phyloP scores from a whole-genome alignment of 2,797 vertebrate species.

The Typhlichthys eigenmanni region DNA sequence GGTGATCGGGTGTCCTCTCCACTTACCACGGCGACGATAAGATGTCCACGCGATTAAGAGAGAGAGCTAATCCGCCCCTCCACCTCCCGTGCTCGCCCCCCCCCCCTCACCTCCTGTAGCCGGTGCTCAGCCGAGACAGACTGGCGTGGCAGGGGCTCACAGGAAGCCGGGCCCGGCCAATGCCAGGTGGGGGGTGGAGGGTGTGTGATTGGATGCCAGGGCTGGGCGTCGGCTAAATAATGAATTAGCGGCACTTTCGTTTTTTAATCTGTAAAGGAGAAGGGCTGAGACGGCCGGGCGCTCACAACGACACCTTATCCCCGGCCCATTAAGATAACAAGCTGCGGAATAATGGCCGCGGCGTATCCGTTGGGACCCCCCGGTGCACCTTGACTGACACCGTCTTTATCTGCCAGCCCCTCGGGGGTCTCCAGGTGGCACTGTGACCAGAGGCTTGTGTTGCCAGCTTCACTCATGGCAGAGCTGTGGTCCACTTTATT shows the following conservation, averaged over 20 bases:
- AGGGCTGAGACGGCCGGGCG: constrained; percentile 64
- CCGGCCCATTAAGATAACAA: constrained; percentile 91
- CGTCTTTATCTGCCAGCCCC: too few relatives aligned
- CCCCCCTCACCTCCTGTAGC: constrained; percentile 74
- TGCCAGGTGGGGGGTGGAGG: constrained; percentile 48
- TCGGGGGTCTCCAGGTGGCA: too few relatives aligned
- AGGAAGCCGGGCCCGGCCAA: constrained; percentile 23
- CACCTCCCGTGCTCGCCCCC: not conserved
- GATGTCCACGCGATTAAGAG: constrained; percentile 90
- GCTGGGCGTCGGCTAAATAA: constrained; percentile 75
- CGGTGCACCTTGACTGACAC: constrained; percentile 37
- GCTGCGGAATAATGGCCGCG: constrained; percentile 78
- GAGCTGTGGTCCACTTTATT: constrained; percentile 45
- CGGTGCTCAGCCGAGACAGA: constrained; percentile 12
- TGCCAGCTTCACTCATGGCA: constrained; percentile 4
- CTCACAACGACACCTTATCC: constrained; percentile 76
- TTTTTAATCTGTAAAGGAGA: constrained; percentile 96
- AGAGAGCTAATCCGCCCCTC: constrained; percentile 85
- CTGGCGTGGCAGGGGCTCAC: constrained; percentile 7
- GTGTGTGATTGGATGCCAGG: not conserved
- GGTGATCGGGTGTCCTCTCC: constrained; percentile 82
- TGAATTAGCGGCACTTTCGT: constrained; percentile 84
- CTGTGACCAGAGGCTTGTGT: too few relatives aligned
- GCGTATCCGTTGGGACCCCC: constrained; percentile 48
- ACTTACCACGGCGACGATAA: constrained; percentile 85